Evolutionary conservation across 2,113 vertebrate species (phyloP), one percentile per base, ranked within the genome.

Genomic region (Alligator mississippiensis): DNA sequence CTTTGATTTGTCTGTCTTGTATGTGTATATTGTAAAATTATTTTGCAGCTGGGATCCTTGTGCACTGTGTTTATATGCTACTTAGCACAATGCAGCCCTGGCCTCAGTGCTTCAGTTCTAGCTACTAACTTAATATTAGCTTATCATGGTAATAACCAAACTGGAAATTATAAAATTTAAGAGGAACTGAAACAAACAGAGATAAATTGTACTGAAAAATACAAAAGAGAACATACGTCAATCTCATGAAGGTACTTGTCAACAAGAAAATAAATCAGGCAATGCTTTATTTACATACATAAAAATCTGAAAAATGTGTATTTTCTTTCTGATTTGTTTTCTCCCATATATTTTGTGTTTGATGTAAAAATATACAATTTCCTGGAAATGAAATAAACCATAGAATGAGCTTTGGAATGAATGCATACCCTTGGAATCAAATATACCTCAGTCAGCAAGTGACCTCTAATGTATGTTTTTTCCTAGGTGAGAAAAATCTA

Each of bases 251-350:
- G 15, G 3, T 10, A 19, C 1, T 47, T 88, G 12, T 63, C 15
- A 85, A 70, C 54, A 10, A 77, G 8, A 82, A 60, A 22, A 24
- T 85, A 72, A 85, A 57, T 4, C 15, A 3, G 0, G 4, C 17
- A 80, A 34, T 79, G 77, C 19, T 63, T 9, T 30, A 25, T 14
- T 80, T n/a, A 55, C 70, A 11, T 16, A 25, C 2, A 16, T 12
- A 82, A 70, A 82, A 85, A 17, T 0, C 4, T 75, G 25, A n/a
- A 3, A 70, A 87, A 77, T 19, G 0, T 3, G 7, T 3, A 2
- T 77, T 82, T 80, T 7, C 12, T 38, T 90, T 95, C 79, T 79
- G 60, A 24, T 1, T 75, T 76, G 0, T 72, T 86, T 92, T 70
- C 4, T 15, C 16, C 11, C 13, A 38, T 72, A 14, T 24, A 38